Conservation (phyloP, 2,888 invertebrate species). For the Eupithecia exiguata region DNA sequence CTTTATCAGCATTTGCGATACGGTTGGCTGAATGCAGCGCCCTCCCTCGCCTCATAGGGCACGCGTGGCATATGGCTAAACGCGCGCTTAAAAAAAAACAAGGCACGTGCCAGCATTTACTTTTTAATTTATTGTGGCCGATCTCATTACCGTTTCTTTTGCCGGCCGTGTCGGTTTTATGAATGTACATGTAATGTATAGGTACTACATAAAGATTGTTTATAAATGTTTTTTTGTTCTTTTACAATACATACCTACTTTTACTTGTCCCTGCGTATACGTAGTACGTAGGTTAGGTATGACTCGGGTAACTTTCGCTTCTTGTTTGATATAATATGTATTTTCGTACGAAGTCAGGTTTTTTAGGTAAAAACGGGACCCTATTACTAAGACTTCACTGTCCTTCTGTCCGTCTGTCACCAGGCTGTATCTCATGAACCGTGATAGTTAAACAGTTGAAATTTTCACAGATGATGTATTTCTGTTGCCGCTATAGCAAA, state of each 20-base stretch:
- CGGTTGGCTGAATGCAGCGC: constrained; percentile 55
- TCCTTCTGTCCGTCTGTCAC: too few relatives aligned
- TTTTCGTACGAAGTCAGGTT: too few relatives aligned
- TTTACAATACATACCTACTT: not conserved
- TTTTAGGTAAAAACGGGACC: too few relatives aligned
- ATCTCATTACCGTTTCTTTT: constrained; percentile 14
- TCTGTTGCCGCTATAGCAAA: too few relatives aligned
- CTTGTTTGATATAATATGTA: too few relatives aligned
- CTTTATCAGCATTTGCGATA: constrained; percentile 45
- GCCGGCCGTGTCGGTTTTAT: not conserved
- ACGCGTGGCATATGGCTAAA: constrained; percentile 79
- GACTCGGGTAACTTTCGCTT: too few relatives aligned
- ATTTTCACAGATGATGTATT: too few relatives aligned
- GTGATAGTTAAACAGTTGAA: too few relatives aligned
- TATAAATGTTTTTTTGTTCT: not conserved
- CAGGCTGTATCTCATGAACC: too few relatives aligned
- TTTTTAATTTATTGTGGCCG: constrained; percentile 46
- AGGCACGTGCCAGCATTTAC: constrained; percentile 69
- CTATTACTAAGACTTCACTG: too few relatives aligned
- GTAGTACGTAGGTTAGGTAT: too few relatives aligned
- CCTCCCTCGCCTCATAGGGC: constrained; percentile 52
- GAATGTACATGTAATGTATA: not conserved
- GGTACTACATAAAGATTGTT: not conserved
- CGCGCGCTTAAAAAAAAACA: constrained; percentile 54
- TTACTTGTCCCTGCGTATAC: too few relatives aligned